phyloP scores from a whole-genome alignment of 2,797 vertebrate genomes.

The Lophotriccus pileatus region DNA sequence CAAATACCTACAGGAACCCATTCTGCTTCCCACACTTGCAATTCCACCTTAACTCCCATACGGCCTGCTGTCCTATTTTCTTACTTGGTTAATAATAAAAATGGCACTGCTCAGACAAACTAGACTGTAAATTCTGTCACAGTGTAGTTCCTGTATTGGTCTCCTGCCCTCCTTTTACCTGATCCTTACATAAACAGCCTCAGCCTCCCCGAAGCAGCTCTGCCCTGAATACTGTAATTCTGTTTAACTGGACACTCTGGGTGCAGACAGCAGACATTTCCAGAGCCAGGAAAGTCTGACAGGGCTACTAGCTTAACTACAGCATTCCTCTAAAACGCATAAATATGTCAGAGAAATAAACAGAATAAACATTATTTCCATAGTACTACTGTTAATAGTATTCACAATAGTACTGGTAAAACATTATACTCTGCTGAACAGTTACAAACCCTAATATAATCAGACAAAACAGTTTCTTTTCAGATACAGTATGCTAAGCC shows the following conservation, averaged over 20 bases:
- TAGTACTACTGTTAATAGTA: not conserved
- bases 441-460: not conserved
- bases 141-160: not conserved
- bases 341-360: not conserved
- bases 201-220: not conserved
- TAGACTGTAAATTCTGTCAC: not conserved
- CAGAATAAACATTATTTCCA: not conserved
- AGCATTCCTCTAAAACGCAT: not conserved
- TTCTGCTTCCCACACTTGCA: not conserved
- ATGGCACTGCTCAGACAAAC: not conserved
- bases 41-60: not conserved
- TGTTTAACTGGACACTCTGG: not conserved
- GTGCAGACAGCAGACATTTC: not conserved
- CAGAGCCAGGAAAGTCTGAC: not conserved
- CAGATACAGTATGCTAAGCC: not conserved
- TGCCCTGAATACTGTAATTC: not conserved
- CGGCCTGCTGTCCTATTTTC: not conserved
- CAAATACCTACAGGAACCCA: not conserved
- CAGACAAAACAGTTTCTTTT: not conserved
- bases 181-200: not conserved
- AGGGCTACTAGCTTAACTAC: not conserved
- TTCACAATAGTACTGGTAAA: not conserved
- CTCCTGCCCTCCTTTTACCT: conserved; percentile 13
- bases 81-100: not conserved
- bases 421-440: not conserved